These are phyloP conservation scores for Aproaerema taeniolella DNA, from an alignment of 2,888 invertebrate genomes.

Conservation along the genomic window DNA sequence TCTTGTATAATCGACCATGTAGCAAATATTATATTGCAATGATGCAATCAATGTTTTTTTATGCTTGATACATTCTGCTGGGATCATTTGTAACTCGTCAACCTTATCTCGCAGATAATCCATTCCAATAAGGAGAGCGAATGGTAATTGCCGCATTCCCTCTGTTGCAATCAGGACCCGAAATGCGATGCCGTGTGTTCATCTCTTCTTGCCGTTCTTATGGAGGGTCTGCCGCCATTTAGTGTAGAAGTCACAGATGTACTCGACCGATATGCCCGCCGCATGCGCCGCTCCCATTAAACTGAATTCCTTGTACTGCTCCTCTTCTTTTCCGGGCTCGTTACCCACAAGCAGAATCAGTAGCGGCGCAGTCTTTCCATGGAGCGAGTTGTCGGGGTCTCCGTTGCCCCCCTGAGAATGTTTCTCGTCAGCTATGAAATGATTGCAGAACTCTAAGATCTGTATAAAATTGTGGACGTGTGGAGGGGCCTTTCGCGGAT, in stretches of 20 bases:
- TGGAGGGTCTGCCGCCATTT: slow-evolving; percentile 83
- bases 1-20: too few species aligned
- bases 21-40: too few species aligned
- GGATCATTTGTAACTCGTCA: slow-evolving; percentile 1
- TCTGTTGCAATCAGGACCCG: slow-evolving; percentile 46
- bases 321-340: slow-evolving; percentile 57
- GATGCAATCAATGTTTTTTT: too few species aligned
- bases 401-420: slow-evolving; percentile 52
- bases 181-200: slow-evolving; percentile 35
- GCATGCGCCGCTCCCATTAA: slow-evolving; percentile 86
- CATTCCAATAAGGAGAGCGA: slow-evolving; percentile 34
- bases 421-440: slow-evolving; percentile 75
- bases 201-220: slow-evolving; percentile 68
- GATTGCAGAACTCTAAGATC: slow-evolving; percentile 90
- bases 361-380: slow-evolving; percentile 70
- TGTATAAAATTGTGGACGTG: slow-evolving; percentile 84
- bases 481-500: slow-evolving; percentile 60
- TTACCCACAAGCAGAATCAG: slow-evolving; percentile 88
- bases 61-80: slow-evolving; percentile 2
- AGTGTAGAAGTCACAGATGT: slow-evolving; percentile 88
- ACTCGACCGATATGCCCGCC: slow-evolving; percentile 89
- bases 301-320: slow-evolving; percentile 81
- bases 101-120: slow-evolving; percentile 29
- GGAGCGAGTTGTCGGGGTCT: slow-evolving; percentile 43
- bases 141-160: slow-evolving; percentile 32